Base-by-base conservation (phyloP, 2,888 invertebrate genomes). In the Pristionchus japonicus region DNA sequence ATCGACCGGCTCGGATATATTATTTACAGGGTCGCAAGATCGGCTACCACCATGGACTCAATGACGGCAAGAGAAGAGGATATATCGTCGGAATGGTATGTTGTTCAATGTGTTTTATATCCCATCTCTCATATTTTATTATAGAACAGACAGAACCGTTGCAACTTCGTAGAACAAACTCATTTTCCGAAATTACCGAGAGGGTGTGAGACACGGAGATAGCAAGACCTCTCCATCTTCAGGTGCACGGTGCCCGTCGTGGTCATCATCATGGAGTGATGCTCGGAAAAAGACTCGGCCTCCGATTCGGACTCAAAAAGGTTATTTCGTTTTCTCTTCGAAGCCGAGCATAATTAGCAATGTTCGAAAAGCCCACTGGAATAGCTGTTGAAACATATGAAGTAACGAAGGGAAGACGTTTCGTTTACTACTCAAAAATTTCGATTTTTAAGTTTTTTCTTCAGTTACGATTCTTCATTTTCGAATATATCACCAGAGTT, bases 51-150 rank as follows among this genome's bases (percentile, higher is more conserved):
- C 34, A 27, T 20, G 52, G 52, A 31, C 43, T 83, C 52, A 7
- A 34, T n/a, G 80, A 80, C 37, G 80, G 80, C 13, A 80, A 49
- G 37, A 80, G 80, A 80, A 80, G 47, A 80, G 80, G 80, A 80
- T 80, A 49, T 31, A 49, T 31, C 49, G 49, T 80, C 27, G 80
- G 80, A 23, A 27, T 47, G 47, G 80, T 43, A 80, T 13, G 43
- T 52, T 3, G 3, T 52, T 52, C 52, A 52, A 52, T 52, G 3
- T 15, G 3, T 17, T 6, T 52, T 52, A 49, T 6, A 49, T 49
- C 20, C 15, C 20, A n/a, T n/a, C n/a, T n/a, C 20, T 4, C n/a
- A 61, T 4, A n/a, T 61, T n/a, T n/a, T n/a, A n/a, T n/a, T n/a
- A n/a, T n/a, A n/a, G n/a, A n/a, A n/a, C n/a, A n/a, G n/a, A n/a